Evolutionary conservation across 23 tunicate genomes (phyloP).

Genomic region (Aplidium turbinatum): DNA sequence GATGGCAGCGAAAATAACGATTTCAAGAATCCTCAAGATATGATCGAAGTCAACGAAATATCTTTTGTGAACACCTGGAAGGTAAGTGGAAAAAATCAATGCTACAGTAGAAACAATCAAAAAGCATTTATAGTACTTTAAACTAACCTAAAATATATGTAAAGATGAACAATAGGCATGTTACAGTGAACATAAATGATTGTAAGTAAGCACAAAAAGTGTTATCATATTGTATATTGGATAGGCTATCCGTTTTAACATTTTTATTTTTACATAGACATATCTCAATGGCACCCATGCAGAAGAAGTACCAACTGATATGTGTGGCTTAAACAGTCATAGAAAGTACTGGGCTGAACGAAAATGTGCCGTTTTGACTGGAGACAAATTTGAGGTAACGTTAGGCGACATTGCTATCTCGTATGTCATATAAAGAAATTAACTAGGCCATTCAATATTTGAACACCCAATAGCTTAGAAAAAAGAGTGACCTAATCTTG

Average conservation of each 20-base stretch:
- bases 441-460: background rate
- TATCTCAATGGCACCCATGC: conserved; percentile 82
- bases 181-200: too few relatives aligned
- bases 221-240: too few relatives aligned
- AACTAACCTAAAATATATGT: too few relatives aligned
- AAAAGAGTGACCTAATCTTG: too few relatives aligned
- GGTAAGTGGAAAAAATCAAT: conserved; percentile 24
- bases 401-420: too few relatives aligned
- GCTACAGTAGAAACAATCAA: background rate
- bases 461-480: too few relatives aligned
- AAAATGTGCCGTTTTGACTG: conserved; percentile 88
- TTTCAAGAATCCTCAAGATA: conserved; percentile 88
- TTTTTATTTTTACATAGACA: conserved; percentile 44
- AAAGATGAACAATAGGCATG: too few relatives aligned
- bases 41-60: conserved; percentile 91
- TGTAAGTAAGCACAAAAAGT: too few relatives aligned
- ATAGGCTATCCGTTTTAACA: too few relatives aligned
- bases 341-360: conserved; percentile 97
- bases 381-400: conserved; percentile 75
- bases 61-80: conserved; percentile 95
- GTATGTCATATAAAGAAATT: too few relatives aligned
- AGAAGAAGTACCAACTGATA: conserved; percentile 74
- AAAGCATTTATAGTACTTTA: background rate
- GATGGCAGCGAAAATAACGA: conserved; percentile 91
- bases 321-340: conserved; percentile 80